Conservation (phyloP, 2,113 vertebrate species). For the Crotophaga sulcirostris region DNA sequence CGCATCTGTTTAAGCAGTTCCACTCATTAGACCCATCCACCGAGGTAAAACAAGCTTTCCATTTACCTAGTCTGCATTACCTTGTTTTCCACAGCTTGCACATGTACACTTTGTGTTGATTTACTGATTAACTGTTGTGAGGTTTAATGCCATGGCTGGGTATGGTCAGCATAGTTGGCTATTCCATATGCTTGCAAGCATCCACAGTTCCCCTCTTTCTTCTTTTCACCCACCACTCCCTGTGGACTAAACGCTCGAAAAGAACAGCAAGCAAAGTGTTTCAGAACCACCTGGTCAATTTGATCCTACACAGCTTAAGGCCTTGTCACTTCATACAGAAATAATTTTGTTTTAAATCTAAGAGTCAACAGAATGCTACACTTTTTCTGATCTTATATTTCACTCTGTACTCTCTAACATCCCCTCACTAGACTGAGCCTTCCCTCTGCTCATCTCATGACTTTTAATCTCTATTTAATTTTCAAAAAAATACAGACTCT, state of each 20-base stretch:
- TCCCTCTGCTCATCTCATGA: constrained; percentile 15
- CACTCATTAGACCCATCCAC: background rate
- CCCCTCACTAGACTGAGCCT: background rate
- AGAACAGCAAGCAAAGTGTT: background rate
- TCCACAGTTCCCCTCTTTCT: background rate
- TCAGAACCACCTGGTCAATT: background rate
- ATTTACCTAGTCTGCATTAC: background rate
- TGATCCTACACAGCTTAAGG: background rate
- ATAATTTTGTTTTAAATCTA: background rate
- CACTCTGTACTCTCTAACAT: background rate
- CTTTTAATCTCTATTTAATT: constrained; percentile 1
- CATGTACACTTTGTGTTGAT: background rate
- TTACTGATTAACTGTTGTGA: background rate
- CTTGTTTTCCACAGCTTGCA: background rate
- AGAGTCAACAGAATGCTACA: background rate
- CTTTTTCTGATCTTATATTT: background rate
- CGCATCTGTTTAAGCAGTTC: constrained; percentile 29
- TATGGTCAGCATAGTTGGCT: background rate
- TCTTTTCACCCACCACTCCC: background rate
- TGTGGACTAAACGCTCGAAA: background rate
- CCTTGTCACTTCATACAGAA: background rate
- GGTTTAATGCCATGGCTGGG: background rate
- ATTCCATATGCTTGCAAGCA: background rate
- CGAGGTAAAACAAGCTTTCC: background rate
- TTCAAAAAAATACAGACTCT: background rate